These are phyloP conservation scores for Gastrophryne carolinensis DNA, from an alignment of 2,797 vertebrate genomes.

Conservation along the genomic window DNA sequence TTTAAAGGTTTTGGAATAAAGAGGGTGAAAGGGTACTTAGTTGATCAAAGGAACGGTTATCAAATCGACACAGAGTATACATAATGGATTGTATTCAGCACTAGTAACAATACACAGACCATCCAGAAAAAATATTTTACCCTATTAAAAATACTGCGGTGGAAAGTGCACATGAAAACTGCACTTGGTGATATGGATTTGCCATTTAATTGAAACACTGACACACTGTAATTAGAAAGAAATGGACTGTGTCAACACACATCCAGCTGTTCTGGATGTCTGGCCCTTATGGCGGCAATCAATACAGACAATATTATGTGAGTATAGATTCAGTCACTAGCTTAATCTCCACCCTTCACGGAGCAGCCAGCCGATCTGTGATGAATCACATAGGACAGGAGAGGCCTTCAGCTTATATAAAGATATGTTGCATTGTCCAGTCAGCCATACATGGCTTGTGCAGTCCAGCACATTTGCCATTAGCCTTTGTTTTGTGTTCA, in stretches of 20 bases:
- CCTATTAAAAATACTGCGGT: background rate
- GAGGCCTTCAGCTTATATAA: background rate
- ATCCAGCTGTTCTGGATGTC: conserved; percentile 3
- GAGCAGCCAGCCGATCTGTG: background rate
- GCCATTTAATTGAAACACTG: conserved; percentile 18
- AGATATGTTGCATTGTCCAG: background rate
- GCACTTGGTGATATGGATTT: conserved; percentile 25
- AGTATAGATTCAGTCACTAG: background rate
- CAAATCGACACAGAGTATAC: too few relatives aligned
- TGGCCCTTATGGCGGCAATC: background rate
- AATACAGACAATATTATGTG: conserved; percentile 10
- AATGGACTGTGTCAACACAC: conserved; percentile 17
- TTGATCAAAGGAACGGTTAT: too few relatives aligned
- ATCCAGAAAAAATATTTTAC: background rate
- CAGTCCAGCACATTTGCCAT: background rate
- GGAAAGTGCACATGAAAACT: conserved; percentile 6
- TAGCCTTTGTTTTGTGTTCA: background rate
- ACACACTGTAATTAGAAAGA: conserved; percentile 22
- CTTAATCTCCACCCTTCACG: background rate
- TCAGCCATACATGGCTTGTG: conserved; percentile 5
- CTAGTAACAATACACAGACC: background rate
- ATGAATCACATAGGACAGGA: conserved; percentile 3
- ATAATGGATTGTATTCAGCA: too few relatives aligned
- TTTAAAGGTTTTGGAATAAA: too few relatives aligned
- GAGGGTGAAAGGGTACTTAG: too few relatives aligned